Evolutionary conservation across 2,888 invertebrate species (phyloP).

Genomic region (Melipona bicolor): DNA sequence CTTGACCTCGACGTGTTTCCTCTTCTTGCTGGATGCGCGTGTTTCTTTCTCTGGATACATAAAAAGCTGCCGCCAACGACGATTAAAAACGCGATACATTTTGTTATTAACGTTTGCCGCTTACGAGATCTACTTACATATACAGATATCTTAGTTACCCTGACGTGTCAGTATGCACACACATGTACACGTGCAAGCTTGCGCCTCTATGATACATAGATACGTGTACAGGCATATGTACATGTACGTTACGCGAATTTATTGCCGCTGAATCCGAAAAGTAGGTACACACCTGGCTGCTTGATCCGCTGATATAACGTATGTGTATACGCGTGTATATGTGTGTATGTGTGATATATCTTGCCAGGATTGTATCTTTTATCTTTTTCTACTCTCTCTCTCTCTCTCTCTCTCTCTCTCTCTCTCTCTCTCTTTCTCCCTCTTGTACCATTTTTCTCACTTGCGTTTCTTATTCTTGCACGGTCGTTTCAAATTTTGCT

Average conservation of each 20-base stretch:
- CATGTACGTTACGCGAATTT: conserved; percentile 54
- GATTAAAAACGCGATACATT: conserved; percentile 57
- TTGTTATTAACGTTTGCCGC: conserved; percentile 50
- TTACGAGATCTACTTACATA: conserved; percentile 48
- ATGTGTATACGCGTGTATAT: background rate
- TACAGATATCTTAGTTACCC: conserved; percentile 65
- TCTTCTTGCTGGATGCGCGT: too few species aligned
- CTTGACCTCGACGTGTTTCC: background rate
- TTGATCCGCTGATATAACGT: conserved; percentile 16
- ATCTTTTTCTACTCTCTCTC: background rate
- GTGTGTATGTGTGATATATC: background rate
- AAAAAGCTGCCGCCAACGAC: conserved; percentile 57
- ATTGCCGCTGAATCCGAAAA: conserved; percentile 62
- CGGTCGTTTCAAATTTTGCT: background rate
- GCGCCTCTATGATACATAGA: conserved; percentile 55
- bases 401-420: too few species aligned
- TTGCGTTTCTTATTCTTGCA: background rate
- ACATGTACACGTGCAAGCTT: conserved; percentile 59
- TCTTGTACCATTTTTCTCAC: background rate
- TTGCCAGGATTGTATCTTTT: conserved; percentile 14
- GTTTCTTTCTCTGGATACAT: conserved; percentile 24
- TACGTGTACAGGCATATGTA: conserved; percentile 60
- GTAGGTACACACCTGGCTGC: conserved; percentile 45
- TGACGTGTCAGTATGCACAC: conserved; percentile 63
- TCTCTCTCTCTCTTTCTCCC: too few species aligned